Base-by-base conservation (phyloP, 2,888 invertebrate species). In the Gymnosoma rotundatum region DNA sequence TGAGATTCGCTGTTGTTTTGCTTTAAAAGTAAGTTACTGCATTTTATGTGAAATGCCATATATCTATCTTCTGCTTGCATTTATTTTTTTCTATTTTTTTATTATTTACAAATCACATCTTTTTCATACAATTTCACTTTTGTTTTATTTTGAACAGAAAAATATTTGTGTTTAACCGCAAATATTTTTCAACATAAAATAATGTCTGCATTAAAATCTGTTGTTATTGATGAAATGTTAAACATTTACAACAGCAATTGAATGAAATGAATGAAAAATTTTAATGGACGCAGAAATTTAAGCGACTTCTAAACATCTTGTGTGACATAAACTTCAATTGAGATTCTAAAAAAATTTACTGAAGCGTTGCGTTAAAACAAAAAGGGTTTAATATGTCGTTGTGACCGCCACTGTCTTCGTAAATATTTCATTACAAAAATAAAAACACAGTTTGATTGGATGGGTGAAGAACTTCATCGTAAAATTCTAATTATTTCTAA, bases 121-220 rank as follows among this genome's bases (percentile, higher is more conserved):
- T 63, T 36, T 45, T 54, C 12, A 25, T 18, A 36, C 7, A 32
- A 45, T 69, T 78, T 70, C 45, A 78, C 78, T 78, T 78, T 78
- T 21, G 45, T 78, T 78, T 78, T 70, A 52, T 36, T 25, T 12
- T 14, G 38, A 20, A 64, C 1, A 25, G 25, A 54, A 54, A 74
- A 54, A 32, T 18, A 20, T 16, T 2, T 58, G 20, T 48, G 0
- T 52, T 52, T 25, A 78, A 54, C 42, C 25, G 20, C 61, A 69
- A 61, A 18, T 32, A 38, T 67, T 54, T 70, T 45, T 32, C 1
- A 36, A 38, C 10, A 50, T n/a, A 20, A 45, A 48, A 70, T 60
- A 50, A 61, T 38, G 73, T 52, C 38, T 50, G 21, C 25, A 38
- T 72, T 70, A 56, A 21, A 10, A 38, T 72, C 10, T 50, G 21